Evolutionary conservation across 2,113 vertebrate genomes (phyloP).

Genomic region (Geococcyx californianus): DNA sequence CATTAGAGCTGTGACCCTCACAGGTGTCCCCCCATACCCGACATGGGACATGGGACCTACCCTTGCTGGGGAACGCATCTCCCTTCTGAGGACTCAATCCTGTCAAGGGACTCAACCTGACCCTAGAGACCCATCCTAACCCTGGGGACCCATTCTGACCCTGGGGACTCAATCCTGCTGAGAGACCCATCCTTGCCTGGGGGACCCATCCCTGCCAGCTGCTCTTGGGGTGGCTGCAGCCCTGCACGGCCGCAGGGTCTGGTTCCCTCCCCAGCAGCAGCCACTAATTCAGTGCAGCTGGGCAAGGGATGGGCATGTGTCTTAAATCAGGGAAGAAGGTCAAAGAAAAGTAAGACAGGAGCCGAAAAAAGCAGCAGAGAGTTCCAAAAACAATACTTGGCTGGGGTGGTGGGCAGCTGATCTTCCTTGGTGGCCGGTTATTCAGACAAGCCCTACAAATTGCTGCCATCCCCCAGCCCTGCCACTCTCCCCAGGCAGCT

Average conservation of each 20-base stretch:
- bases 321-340: slow-evolving; percentile 61
- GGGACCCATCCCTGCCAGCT: fast-evolving
- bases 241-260: not conserved
- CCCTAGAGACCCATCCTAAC: not conserved
- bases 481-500: not conserved
- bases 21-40: too few species aligned
- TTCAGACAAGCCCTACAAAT: slow-evolving; percentile 37
- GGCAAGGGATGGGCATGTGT: slow-evolving; percentile 60
- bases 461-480: not conserved
- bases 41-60: not conserved
- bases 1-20: not conserved
- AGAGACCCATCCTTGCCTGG: fast-evolving
- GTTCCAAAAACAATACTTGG: slow-evolving; percentile 60
- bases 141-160: not conserved
- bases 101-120: not conserved
- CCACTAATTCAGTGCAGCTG: slow-evolving; percentile 56
- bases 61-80: not conserved
- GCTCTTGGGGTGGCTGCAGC: not conserved
- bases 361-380: slow-evolving; percentile 37
- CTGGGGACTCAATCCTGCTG: not conserved
- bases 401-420: slow-evolving; percentile 34
- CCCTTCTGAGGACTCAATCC: not conserved
- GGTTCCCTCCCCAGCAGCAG: slow-evolving; percentile 33
- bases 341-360: slow-evolving; percentile 66
- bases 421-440: slow-evolving; percentile 57